phyloP scores from a whole-genome alignment of 2,113 vertebrate genomes.

The Leptobrachium ailaonicum region DNA sequence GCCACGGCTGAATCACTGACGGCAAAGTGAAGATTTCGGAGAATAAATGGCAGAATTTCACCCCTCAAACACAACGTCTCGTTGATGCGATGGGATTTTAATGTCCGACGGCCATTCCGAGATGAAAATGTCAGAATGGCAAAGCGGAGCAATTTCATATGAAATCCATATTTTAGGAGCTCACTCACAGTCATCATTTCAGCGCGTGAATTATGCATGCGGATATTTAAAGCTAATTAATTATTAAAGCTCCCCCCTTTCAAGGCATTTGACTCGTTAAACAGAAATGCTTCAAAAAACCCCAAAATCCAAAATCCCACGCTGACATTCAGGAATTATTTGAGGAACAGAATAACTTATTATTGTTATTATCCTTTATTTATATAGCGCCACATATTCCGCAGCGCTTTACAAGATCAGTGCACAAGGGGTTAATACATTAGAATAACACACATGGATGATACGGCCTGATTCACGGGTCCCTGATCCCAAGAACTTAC shows the following conservation, averaged over 20 bases:
- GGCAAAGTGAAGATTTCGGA: background rate
- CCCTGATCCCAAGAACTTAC: no score
- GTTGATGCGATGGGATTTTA: constrained; percentile 38
- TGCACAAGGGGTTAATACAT: no score
- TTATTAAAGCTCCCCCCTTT: constrained; percentile 23
- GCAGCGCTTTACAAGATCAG: no score
- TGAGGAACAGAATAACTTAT: no score
- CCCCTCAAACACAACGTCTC: constrained; percentile 28
- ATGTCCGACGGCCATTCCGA: constrained; percentile 18
- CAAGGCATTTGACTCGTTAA: background rate
- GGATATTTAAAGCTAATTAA: constrained; percentile 19
- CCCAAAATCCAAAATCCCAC: no score
- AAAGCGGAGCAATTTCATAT: constrained; percentile 31
- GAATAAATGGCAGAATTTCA: constrained; percentile 37
- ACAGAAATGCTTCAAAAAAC: no score
- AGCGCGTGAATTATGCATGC: constrained; percentile 31
- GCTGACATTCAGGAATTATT: no score
- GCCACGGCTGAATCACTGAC: background rate
- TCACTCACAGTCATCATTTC: constrained; percentile 27
- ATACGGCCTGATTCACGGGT: no score
- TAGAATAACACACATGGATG: no score
- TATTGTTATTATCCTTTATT: no score
- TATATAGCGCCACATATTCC: no score
- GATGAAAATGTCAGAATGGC: constrained; percentile 42
- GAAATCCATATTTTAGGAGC: constrained; percentile 46